Evolutionary conservation across 1,140 invertebrate genomes (phyloP).

Genomic region (Brachionus rotundiformis): DNA sequence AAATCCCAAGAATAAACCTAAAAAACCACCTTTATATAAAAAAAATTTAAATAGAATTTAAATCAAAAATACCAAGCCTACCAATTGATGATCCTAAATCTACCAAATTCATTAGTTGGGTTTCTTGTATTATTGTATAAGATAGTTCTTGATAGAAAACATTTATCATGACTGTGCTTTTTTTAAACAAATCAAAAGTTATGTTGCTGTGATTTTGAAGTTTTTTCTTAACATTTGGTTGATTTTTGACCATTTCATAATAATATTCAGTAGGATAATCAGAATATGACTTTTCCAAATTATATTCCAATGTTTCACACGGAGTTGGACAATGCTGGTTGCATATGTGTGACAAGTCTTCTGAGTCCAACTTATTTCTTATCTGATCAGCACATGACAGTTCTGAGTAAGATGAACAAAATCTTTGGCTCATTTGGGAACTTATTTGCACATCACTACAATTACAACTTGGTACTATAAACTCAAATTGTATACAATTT

Average conservation of each 20-base stretch:
- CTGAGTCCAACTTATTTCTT: not conserved
- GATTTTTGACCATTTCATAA: not conserved
- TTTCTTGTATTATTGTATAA: conserved; percentile 5
- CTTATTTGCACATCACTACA: not conserved
- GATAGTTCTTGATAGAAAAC: not conserved
- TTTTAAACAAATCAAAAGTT: conserved; percentile 24
- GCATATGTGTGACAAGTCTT: not conserved
- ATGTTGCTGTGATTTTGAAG: not conserved
- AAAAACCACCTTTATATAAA: not conserved
- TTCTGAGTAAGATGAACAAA: not conserved
- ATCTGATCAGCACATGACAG: not conserved
- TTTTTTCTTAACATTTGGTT: conserved; percentile 12
- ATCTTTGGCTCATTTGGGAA: not conserved
- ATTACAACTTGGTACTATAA: not conserved
- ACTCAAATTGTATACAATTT: not conserved
- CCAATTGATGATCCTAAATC: not conserved
- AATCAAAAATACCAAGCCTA: not conserved
- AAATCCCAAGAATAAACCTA: conserved; percentile 10
- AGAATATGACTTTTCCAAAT: not conserved
- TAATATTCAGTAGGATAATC: conserved; percentile 45
- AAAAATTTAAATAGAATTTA: not conserved
- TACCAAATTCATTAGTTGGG: not conserved
- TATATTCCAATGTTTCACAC: conserved; percentile 15
- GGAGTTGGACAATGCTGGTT: not conserved
- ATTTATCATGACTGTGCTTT: conserved; percentile 3